phyloP scores from a whole-genome alignment of 2,113 vertebrate genomes.

The Lepisosteus osseus region DNA sequence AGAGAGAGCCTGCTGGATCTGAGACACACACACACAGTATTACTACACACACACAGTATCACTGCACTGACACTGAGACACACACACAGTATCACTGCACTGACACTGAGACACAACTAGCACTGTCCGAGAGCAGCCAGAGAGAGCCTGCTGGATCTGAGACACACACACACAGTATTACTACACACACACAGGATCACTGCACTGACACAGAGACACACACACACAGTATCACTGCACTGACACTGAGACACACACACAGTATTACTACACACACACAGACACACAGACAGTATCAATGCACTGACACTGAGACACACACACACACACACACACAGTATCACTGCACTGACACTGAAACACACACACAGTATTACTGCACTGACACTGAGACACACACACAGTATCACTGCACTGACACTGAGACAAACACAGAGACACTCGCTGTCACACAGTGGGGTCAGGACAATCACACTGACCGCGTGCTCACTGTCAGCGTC shows the following conservation, averaged over 20 bases:
- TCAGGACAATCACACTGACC: constrained; percentile 34
- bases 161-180: constrained; percentile 49
- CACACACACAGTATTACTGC: not conserved
- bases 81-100: not conserved
- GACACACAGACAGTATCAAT: not conserved
- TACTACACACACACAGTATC: not conserved
- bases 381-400: not conserved
- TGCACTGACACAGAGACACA: not conserved
- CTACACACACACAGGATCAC: too few relatives aligned
- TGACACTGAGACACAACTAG: constrained; percentile 16
- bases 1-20: constrained; percentile 62
- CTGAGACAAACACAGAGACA: not conserved
- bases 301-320: constrained; percentile 42
- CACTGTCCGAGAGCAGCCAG: constrained; percentile 31
- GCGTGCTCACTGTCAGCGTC: constrained; percentile 51
- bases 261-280: not conserved
- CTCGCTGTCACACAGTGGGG: not conserved
- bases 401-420: not conserved
- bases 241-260: not conserved
- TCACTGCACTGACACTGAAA: constrained; percentile 57
- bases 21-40: not conserved
- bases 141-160: constrained; percentile 49
- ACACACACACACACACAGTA: constrained; percentile 1
- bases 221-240: not conserved
- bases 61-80: not conserved